These are phyloP conservation scores for Pangasianodon hypophthalmus DNA, from an alignment of 2,113 vertebrate species.

Conservation along the genomic window DNA sequence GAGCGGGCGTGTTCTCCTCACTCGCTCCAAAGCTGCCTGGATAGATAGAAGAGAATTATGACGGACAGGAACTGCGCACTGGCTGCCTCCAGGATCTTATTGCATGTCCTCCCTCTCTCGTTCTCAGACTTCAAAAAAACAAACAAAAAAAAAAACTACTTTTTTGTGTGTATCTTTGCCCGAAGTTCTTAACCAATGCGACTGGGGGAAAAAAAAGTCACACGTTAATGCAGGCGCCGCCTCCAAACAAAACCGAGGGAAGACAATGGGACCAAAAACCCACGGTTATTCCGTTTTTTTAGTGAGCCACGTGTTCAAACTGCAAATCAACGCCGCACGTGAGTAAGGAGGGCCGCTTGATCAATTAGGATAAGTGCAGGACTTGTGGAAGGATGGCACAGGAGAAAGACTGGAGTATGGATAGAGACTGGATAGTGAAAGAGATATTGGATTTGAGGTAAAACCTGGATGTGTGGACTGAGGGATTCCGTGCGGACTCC, in stretches of 20 bases:
- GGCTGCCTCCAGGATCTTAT: slow-evolving; percentile 70
- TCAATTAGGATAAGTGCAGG: slow-evolving; percentile 84
- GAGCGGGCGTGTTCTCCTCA: slow-evolving; percentile 72
- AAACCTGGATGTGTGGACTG: slow-evolving; percentile 68
- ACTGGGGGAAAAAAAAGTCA: slow-evolving; percentile 76
- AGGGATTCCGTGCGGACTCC: slow-evolving; percentile 73
- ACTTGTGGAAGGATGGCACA: slow-evolving; percentile 69
- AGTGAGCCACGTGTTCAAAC: slow-evolving; percentile 99
- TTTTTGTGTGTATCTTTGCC: slow-evolving; percentile 75
- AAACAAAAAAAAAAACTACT: slow-evolving; percentile 74
- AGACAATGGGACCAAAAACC: slow-evolving; percentile 69
- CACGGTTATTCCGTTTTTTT: slow-evolving; percentile 84
- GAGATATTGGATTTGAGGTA: slow-evolving; percentile 63
- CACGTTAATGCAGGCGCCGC: slow-evolving; percentile 85
- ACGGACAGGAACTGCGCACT: slow-evolving; percentile 71
- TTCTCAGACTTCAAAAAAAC: slow-evolving; percentile 72
- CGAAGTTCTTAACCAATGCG: neutral
- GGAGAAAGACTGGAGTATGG: slow-evolving; percentile 69
- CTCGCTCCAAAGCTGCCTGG: slow-evolving; percentile 69
- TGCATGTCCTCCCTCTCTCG: slow-evolving; percentile 71
- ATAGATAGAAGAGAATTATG: slow-evolving; percentile 64
- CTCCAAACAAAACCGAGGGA: slow-evolving; percentile 75
- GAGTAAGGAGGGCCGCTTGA: slow-evolving; percentile 95
- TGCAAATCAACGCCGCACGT: slow-evolving; percentile 97
- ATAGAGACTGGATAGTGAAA: slow-evolving; percentile 44